phyloP scores from a whole-genome alignment of 37 sponge, comb jelly and placozoan species.

The Tethya wilhelma region DNA sequence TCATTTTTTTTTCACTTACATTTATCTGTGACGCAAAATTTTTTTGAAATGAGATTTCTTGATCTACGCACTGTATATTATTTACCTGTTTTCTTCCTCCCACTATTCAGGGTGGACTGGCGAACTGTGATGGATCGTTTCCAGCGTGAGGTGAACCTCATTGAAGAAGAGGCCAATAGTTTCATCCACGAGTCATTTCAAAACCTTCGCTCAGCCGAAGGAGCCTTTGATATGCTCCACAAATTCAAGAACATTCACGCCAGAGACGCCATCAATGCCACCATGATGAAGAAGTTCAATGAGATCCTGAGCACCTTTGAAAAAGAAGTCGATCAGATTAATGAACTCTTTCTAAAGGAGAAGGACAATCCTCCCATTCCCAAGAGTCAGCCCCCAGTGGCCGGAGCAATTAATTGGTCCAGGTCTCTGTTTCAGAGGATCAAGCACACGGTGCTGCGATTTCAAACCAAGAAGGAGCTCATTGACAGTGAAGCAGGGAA shows the following conservation, averaged over 20 bases:
- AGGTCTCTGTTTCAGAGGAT: slow-evolving; percentile 95
- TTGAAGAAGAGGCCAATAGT: slow-evolving; percentile 91
- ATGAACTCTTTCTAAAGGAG: slow-evolving; percentile 74
- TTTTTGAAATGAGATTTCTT: no score
- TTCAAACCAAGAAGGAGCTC: slow-evolving; percentile 94
- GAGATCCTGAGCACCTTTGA: slow-evolving; percentile 92
- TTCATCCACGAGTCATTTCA: slow-evolving; percentile 98
- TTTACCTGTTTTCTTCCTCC: background rate
- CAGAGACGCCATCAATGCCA: slow-evolving; percentile 90
- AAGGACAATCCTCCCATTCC: slow-evolving; percentile 86
- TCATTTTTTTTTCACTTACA: no score
- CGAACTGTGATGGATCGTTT: slow-evolving; percentile 88
- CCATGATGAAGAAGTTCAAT: slow-evolving; percentile 96
- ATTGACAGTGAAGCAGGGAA: slow-evolving; percentile 85
- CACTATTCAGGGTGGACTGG: slow-evolving; percentile 66
- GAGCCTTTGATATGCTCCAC: slow-evolving; percentile 99
- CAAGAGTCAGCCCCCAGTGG: slow-evolving; percentile 94
- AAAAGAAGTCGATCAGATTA: slow-evolving; percentile 93
- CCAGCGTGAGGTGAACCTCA: slow-evolving; percentile 83
- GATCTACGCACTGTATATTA: no score
- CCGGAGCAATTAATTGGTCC: slow-evolving; percentile 97
- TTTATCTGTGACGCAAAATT: no score
- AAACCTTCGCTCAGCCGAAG: slow-evolving; percentile 95
- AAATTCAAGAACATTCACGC: slow-evolving; percentile 95
- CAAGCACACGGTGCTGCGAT: slow-evolving; percentile 93